Base-by-base conservation (phyloP, 37 sponge, comb jelly and placozoan genomes). In the Amphimedon queenslandica region DNA sequence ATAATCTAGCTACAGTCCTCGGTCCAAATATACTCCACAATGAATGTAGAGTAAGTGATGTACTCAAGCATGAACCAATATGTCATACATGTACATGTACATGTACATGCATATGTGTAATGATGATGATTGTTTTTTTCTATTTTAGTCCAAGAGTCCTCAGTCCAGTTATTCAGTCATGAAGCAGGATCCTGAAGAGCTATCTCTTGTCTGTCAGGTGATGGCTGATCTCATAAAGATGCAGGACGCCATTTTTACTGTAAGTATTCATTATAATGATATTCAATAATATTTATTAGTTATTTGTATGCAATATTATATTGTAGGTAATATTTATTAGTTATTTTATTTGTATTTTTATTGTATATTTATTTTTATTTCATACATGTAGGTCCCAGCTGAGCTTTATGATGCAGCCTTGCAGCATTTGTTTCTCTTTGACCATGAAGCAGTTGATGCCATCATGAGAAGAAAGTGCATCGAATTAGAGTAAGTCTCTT, bases 11-110 rank as follows among this genome's bases (percentile, higher is more conserved):
- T 30, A 82, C 70, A 67, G 75, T 93, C 0, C 35, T 93, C 27
- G 94, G 94, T 10, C 94, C 94, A 29, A 93, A 93, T 75, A 85
- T 93, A 33, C 67, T 93, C 23, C 94, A 93, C 71, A 93, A 78
- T 74, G 94, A 74, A 32, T 20, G 40, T 2, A 85, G 69, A 66
- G 78, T 77, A 35, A 41, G 57, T 60, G 4, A 30, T 8, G 28
- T 60, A 6, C 8, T 25, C 27, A 11, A 60, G 5, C 28, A n/a
- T 25, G 23, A 60, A 60, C 28, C 21, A 6, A n/a, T n/a, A 60
- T 60, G 21, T 60, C 23, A n/a, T 60, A 60, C 5, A n/a, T 6
- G 23, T 25, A 60, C 61, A 40, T 40, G 60, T 75, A 5, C 43
- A 25, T 43, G 6, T 23, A 41, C 11, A 28, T 70, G 53, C 21